Conservation (phyloP, 1,140 invertebrate genomes). For the Plutomurus gul region DNA sequence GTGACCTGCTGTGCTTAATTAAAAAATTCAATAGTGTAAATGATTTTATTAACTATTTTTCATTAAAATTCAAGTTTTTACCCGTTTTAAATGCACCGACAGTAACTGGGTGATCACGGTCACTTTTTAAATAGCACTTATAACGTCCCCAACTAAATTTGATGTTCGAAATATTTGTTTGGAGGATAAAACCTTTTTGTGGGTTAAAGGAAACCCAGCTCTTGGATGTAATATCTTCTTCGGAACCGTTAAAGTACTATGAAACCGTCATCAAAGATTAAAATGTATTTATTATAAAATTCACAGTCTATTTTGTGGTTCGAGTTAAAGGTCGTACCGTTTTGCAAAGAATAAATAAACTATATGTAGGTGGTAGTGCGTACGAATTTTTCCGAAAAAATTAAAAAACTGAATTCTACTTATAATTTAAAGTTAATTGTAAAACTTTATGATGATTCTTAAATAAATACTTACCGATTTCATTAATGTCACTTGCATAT, state of each 20-base stretch:
- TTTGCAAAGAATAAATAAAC: too few relatives aligned
- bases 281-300: too few relatives aligned
- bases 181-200: not conserved
- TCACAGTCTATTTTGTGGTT: too few relatives aligned
- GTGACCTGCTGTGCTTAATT: not conserved
- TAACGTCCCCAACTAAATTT: not conserved
- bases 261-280: too few relatives aligned
- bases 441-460: not conserved
- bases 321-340: too few relatives aligned
- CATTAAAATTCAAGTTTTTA: not conserved
- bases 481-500: not conserved
- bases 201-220: not conserved
- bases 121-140: not conserved
- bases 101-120: not conserved
- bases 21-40: not conserved
- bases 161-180: not conserved
- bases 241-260: too few relatives aligned
- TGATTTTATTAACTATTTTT: not conserved
- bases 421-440: not conserved
- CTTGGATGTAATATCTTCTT: not conserved
- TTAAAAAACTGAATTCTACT: not conserved
- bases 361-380: too few relatives aligned
- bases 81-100: too few relatives aligned
- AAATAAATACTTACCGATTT: not conserved
- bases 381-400: not conserved